phyloP scores from a whole-genome alignment of 2,797 vertebrate genomes.

The Lacerta agilis region DNA sequence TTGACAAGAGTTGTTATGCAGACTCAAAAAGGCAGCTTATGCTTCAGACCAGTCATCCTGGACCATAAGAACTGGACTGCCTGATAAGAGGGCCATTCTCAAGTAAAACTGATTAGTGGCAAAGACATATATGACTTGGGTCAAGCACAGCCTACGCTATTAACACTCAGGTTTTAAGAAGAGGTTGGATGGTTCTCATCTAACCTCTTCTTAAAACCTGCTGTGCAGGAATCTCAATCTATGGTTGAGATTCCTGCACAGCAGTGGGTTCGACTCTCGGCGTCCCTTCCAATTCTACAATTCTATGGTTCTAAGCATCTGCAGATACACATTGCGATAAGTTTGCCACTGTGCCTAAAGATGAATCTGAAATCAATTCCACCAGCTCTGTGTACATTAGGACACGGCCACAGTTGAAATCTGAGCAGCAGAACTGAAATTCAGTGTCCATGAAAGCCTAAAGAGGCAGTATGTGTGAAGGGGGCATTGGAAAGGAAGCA shows the following conservation, averaged over 20 bases:
- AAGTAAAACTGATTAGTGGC: neutral
- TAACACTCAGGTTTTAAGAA: neutral
- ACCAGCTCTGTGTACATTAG: neutral
- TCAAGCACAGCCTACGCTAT: neutral
- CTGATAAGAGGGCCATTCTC: neutral
- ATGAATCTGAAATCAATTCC: neutral
- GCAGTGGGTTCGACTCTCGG: no score
- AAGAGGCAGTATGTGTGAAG: neutral
- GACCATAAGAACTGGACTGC: neutral
- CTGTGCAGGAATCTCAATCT: no score
- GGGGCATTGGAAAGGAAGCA: neutral
- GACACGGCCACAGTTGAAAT: neutral
- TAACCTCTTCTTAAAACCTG: no score
- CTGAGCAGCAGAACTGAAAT: neutral
- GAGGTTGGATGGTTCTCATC: no score
- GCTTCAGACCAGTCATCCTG: neutral
- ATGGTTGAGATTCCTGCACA: no score
- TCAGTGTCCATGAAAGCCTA: rapidly evolving
- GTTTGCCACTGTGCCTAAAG: neutral
- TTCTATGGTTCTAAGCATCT: neutral
- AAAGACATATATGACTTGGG: neutral
- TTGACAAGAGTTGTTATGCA: no score
- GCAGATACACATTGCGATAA: no score
- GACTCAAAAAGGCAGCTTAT: neutral
- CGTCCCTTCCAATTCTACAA: no score